Evolutionary conservation across 2,113 vertebrate genomes (phyloP).

Genomic region (Ammodytes marinus): DNA sequence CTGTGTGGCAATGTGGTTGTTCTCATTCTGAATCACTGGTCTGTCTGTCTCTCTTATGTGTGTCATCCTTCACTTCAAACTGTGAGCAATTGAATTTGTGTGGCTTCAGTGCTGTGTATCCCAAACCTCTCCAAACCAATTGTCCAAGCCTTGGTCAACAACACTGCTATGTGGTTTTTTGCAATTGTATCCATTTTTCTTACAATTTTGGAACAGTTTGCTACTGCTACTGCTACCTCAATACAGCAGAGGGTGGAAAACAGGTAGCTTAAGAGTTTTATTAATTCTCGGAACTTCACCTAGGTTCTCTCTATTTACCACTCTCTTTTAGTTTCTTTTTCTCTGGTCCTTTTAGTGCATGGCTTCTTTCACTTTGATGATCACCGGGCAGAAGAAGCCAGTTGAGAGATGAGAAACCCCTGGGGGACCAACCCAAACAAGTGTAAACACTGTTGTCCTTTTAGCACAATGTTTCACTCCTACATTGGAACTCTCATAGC

Average conservation of each 20-base stretch:
- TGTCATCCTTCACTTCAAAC: neutral
- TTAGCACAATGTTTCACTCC: neutral
- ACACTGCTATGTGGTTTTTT: slow-evolving; percentile 3
- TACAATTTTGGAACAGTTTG: slow-evolving; percentile 4
- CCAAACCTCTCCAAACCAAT: slow-evolving; percentile 18
- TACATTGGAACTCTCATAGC: too few relatives aligned
- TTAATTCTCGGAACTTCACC: neutral
- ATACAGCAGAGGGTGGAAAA: slow-evolving; percentile 14
- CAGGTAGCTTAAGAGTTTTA: neutral
- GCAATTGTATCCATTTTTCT: slow-evolving; percentile 35
- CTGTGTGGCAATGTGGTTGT: neutral
- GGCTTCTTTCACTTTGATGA: slow-evolving; percentile 17
- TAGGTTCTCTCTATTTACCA: neutral
- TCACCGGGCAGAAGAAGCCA: slow-evolving; percentile 9
- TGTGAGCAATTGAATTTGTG: slow-evolving; percentile 1
- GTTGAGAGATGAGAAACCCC: neutral
- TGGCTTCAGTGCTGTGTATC: neutral
- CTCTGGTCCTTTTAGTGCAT: neutral
- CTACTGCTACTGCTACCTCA: slow-evolving; percentile 38
- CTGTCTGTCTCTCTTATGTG: slow-evolving; percentile 1
- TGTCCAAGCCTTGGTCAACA: slow-evolving; percentile 5
- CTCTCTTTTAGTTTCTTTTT: neutral
- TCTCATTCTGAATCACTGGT: neutral
- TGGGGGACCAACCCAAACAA: slow-evolving; percentile 13
- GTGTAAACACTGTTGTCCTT: neutral